phyloP scores from a whole-genome alignment of 2,113 vertebrate species.

The Todiramphus chloris region DNA sequence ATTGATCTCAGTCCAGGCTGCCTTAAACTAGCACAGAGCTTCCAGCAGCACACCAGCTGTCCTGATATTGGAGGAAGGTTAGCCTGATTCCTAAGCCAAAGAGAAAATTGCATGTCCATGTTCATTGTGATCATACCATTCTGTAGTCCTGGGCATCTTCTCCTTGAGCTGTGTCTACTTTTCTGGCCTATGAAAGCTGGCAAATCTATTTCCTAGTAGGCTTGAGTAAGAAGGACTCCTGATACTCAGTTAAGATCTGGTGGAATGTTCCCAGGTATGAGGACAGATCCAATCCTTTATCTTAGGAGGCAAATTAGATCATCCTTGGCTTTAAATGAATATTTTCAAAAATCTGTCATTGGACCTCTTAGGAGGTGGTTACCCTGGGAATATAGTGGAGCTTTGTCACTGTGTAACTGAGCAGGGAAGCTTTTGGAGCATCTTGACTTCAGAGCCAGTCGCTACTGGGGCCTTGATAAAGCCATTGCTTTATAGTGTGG shows the following conservation, averaged over 20 bases:
- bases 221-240: neutral
- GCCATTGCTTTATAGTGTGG: neutral
- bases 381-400: neutral
- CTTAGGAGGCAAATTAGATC: neutral
- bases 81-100: neutral
- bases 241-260: neutral
- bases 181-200: neutral
- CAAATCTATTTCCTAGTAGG: neutral
- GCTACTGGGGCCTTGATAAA: neutral
- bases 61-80: neutral
- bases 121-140: neutral
- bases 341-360: neutral
- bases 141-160: neutral
- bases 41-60: neutral
- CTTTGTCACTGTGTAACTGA: neutral
- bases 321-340: neutral
- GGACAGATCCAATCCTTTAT: neutral
- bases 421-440: neutral
- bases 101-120: neutral
- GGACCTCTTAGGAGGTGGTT: neutral
- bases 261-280: neutral
- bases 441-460: neutral
- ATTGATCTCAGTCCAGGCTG: constrained; percentile 15
- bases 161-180: neutral
- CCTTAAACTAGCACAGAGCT: neutral